Conservation (phyloP, 2,113 vertebrate species). For the Eretmochelys imbricata region DNA sequence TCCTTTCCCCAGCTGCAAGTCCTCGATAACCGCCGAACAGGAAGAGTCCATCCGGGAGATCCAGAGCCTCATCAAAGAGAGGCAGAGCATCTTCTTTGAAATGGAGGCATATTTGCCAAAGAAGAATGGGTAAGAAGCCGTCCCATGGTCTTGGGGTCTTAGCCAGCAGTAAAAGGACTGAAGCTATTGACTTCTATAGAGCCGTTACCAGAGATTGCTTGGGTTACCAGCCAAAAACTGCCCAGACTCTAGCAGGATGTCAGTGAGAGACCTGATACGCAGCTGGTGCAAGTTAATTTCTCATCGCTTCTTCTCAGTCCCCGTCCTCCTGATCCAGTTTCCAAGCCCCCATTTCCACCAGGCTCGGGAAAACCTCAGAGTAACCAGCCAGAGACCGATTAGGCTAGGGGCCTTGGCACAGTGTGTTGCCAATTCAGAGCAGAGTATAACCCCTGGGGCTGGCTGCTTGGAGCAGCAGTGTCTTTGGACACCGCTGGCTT, state of each 20-base stretch:
- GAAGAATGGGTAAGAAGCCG: slow-evolving; percentile 89
- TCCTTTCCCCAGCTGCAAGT: slow-evolving; percentile 79
- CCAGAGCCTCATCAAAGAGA: slow-evolving; percentile 85
- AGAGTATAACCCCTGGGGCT: background rate
- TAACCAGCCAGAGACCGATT: background rate
- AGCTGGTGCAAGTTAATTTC: background rate
- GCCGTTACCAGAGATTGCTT: background rate
- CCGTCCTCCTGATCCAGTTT: background rate
- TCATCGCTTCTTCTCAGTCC: background rate
- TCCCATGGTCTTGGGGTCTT: background rate
- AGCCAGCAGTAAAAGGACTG: background rate
- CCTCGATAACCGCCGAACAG: slow-evolving; percentile 65
- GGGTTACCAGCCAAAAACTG: background rate
- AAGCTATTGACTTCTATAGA: background rate
- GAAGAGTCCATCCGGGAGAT: slow-evolving; percentile 75
- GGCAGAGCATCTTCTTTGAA: slow-evolving; percentile 88
- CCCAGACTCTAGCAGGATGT: background rate
- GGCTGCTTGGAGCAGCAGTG: background rate
- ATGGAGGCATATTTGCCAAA: slow-evolving; percentile 97
- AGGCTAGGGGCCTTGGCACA: background rate
- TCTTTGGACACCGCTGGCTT: background rate
- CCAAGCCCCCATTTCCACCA: background rate
- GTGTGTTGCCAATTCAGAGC: background rate
- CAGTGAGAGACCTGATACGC: background rate
- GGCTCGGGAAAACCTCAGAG: background rate